phyloP scores from a whole-genome alignment of 2,888 invertebrate genomes.

The Hypolimnas misippus region DNA sequence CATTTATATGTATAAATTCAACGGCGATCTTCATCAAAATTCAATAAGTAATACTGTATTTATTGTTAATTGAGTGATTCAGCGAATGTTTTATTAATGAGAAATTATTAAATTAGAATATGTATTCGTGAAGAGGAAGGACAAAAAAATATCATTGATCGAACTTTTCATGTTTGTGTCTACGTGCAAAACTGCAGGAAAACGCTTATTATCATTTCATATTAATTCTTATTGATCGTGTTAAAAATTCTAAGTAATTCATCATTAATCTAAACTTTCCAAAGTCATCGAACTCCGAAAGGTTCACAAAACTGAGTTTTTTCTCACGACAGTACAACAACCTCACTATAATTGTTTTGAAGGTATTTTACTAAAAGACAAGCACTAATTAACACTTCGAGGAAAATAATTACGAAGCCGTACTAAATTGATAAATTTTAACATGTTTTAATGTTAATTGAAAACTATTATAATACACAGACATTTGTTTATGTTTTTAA shows the following conservation, averaged over 20 bases:
- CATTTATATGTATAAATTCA: too few species aligned
- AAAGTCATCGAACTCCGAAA: slow-evolving; percentile 19
- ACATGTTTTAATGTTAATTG: background rate
- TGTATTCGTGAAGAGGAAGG: too few species aligned
- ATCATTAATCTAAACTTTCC: slow-evolving; percentile 5
- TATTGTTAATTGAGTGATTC: too few species aligned
- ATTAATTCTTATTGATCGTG: slow-evolving; percentile 1
- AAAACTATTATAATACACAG: background rate
- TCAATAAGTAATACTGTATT: too few species aligned
- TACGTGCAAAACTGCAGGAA: too few species aligned
- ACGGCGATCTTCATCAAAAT: too few species aligned
- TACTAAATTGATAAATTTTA: background rate
- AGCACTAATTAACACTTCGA: background rate
- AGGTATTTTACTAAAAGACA: background rate
- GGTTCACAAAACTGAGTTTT: slow-evolving; percentile 13
- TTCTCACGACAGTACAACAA: slow-evolving; percentile 24
- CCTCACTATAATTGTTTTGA: background rate
- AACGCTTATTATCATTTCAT: background rate
- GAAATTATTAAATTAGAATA: too few species aligned
- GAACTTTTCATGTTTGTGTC: too few species aligned
- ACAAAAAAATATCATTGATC: too few species aligned
- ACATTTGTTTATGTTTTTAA: too few species aligned
- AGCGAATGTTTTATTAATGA: too few species aligned
- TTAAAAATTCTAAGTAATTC: too few species aligned
- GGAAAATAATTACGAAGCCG: background rate